Conservation (phyloP, 2,888 invertebrate species). For the Leptopilina drosophilae region DNA sequence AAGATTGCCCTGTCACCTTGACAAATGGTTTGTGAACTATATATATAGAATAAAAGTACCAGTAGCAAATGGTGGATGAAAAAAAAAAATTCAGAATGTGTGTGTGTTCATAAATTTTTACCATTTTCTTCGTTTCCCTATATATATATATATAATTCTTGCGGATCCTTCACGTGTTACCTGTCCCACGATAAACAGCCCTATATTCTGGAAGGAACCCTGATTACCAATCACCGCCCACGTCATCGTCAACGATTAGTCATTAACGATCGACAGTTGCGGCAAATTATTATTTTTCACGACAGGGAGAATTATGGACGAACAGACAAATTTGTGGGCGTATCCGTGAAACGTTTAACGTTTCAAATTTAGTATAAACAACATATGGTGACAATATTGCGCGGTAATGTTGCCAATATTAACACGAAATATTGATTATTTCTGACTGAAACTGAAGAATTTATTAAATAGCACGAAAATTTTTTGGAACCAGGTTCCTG, state of each 20-base stretch:
- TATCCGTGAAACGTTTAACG: too few relatives aligned
- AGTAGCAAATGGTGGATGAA: constrained; percentile 51
- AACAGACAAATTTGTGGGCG: too few relatives aligned
- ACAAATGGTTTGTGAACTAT: constrained; percentile 71
- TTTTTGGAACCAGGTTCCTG: too few relatives aligned
- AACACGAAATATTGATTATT: too few relatives aligned
- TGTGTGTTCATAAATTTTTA: constrained; percentile 22
- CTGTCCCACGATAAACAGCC: constrained; percentile 55
- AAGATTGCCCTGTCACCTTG: constrained; percentile 74
- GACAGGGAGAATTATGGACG: constrained; percentile 48
- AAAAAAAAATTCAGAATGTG: constrained; percentile 21
- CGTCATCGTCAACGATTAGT: constrained; percentile 66
- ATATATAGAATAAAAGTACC: constrained; percentile 57
- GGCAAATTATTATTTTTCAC: constrained; percentile 62
- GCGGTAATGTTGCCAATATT: too few relatives aligned
- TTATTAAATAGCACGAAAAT: too few relatives aligned
- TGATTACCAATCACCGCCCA: constrained; percentile 55
- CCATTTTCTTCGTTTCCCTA: constrained; percentile 41
- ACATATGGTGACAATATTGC: too few relatives aligned
- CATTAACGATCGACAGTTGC: constrained; percentile 69
- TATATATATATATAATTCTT: constrained; percentile 20
- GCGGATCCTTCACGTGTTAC: constrained; percentile 58
- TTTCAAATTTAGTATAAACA: too few relatives aligned
- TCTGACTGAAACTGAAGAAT: too few relatives aligned
- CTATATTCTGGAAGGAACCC: constrained; percentile 46